A percentile compares a stretch with the other conserved stretches of the same genome.
Conservation (phyloP, 2,113 vertebrate species). For the Pyxicephalus adspersus region DNA sequence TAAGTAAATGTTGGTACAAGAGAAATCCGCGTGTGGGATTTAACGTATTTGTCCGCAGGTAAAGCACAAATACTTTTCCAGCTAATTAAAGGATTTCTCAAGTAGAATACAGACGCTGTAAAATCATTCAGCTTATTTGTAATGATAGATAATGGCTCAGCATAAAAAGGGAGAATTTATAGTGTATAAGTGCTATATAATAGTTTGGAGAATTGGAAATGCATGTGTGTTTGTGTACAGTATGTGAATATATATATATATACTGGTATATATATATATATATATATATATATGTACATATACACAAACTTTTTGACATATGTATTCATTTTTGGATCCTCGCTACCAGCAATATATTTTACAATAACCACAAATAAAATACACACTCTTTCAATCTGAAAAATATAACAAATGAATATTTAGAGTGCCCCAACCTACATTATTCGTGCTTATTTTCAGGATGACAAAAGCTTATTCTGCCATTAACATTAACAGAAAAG, state of each 20-base stretch:
- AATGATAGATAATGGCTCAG: background rate
- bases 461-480: conserved; percentile 11
- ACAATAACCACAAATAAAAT: too few species aligned
- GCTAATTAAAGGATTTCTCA: conserved; percentile 2
- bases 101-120: background rate
- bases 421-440: background rate
- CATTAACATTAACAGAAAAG: conserved; percentile 29
- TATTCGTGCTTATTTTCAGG: conserved; percentile 8
- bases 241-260: too few species aligned
- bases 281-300: too few species aligned
- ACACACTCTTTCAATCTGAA: too few species aligned
- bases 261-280: too few species aligned
- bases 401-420: background rate
- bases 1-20: conserved; percentile 26
- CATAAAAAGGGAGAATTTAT: too few species aligned
- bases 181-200: too few species aligned
- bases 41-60: background rate
- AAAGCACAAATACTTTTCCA: background rate
- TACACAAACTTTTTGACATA: too few species aligned
- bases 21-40: conserved; percentile 8
- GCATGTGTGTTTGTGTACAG: too few species aligned
- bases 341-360: too few species aligned
- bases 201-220: too few species aligned
- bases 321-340: too few species aligned
- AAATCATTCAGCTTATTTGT: background rate